Evolutionary conservation across 2,888 invertebrate genomes (phyloP), one percentile per base, ranked within the genome.

Genomic region (Onchidella celtica): DNA sequence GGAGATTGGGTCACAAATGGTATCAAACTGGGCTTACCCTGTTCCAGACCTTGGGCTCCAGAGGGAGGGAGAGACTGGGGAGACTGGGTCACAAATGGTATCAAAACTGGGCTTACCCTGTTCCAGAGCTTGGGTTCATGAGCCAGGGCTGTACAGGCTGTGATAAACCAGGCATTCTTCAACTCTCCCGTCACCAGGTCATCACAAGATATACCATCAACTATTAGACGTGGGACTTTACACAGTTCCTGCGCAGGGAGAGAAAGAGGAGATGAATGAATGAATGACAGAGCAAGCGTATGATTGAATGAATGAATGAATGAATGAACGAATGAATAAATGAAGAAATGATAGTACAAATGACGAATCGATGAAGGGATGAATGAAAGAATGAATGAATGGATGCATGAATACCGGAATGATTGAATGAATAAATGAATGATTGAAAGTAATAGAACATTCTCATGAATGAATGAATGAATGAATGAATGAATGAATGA

Each of bases 121-220:
- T 94, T 92, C 89, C 94, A 94, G 3, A 95, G 90, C 87, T 94
- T 94, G 82, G 93, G 94, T 82, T 95, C 94, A 84, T 94, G 94
- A 2, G 95, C 94, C 1, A 95, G 92, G 34, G 94, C 94, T 6
- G 95, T 94, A 89, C 95, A 95, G 0, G 95, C 95, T 9, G 95
- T 94, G 14, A 95, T 95, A 88, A 95, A 95, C 95, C 95, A 95
- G 80, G 94, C 94, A 89, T 95, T 95, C 47, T 95, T 95, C 4
- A 95, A 87, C 83, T 93, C 93, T 0, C 95, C 95, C 85, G 94
- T 94, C 59, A 93, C 92, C 11, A 95, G 93, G 87, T 94, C 94
- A 70, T 93, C 93, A 32, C 93, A 89, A 63, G 93, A 93, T 0
- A 93, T 93, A 14, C 94, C 94, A 77, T 94, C 94, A 69, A 94